Percentiles rank a stretch among this genome's conserved stretches.
Conservation (phyloP, 2,797 vertebrate genomes). For the Oreonectes daqikongensis region DNA sequence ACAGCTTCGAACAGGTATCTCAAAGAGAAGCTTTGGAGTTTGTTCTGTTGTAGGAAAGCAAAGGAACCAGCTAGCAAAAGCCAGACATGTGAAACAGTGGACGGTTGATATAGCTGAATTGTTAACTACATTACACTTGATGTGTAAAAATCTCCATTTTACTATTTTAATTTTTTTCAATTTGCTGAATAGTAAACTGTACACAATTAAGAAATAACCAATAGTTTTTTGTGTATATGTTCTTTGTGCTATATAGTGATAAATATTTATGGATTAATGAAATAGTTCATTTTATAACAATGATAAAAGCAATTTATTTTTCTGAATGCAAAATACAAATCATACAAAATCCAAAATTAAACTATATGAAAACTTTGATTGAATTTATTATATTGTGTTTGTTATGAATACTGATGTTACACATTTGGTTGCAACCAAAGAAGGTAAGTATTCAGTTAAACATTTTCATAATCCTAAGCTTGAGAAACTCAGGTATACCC, state of each 20-base stretch:
- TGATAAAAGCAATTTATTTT: background rate
- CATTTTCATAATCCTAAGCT: constrained; percentile 42
- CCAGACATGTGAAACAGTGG: constrained; percentile 24
- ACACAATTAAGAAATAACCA: too few relatives aligned
- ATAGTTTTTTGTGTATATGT: background rate
- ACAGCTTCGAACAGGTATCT: constrained; percentile 53
- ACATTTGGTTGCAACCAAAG: background rate
- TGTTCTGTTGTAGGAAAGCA: constrained; percentile 45
- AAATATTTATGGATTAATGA: background rate
- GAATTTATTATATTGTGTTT: background rate
- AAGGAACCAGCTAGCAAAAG: constrained; percentile 21
- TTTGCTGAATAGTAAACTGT: constrained; percentile 1
- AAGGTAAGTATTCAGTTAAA: constrained; percentile 44
- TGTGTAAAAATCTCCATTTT: background rate
- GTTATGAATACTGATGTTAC: background rate
- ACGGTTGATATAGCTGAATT: constrained; percentile 4
- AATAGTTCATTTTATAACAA: background rate
- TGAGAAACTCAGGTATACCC: constrained; percentile 46
- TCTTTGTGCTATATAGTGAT: too few relatives aligned
- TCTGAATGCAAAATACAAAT: background rate
- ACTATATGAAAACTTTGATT: background rate
- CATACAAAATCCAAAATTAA: background rate
- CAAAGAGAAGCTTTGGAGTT: constrained; percentile 50
- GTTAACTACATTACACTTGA: background rate
- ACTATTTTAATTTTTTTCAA: background rate